Base-by-base conservation (phyloP, 1,140 invertebrate genomes). In the Sesamia nonagrioides region DNA sequence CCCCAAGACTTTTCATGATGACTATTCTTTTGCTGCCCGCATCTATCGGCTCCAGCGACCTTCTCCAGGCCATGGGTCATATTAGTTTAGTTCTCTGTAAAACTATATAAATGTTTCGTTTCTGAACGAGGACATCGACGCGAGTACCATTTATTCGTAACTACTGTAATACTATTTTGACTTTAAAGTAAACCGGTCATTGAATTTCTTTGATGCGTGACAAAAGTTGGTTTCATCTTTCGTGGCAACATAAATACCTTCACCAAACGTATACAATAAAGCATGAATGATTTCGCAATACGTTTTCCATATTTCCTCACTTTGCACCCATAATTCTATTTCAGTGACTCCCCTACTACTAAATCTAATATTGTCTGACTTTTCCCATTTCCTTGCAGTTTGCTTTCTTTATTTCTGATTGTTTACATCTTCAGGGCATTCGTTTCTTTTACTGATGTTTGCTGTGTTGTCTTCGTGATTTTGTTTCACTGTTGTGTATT, bases 311-410 rank as follows among this genome's bases (percentile, higher is more conserved):
- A 69, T 69, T 69, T 69, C 66, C 37, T 48, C 42, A 48, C 66
- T 69, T 48, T 69, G 60, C 60, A 61, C 13, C 11, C 66, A 69
- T 69, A 69, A 69, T 69, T 45, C 66, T 69, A 69, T 69, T 69
- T 27, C 66, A 33, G 21, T 69, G 66, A 21, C 42, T 50, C 66
- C 66, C 66, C 66, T 27, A 21, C 33, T 21, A 45, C 45, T 37
- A 48, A 69, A 48, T 48, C 66, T 61, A 69, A 69, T 50, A 69
- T 69, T 69, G 21, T 69, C 66, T 48, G 17, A 37, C 33, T 33
- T 63, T 68, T 69, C 18, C 18, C 18, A 69, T 69, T 69, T 69
- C 66, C 66, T 69, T 27, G 15, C 60, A 63, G 66, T 50, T 69
- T 48, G 13, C 42, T 50, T 15, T 50, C 13, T 69, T 69, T 17